Evolutionary conservation across 2,888 invertebrate genomes (phyloP), one percentile per base, ranked within the genome.

Genomic region (Cecidostiba fungosa): DNA sequence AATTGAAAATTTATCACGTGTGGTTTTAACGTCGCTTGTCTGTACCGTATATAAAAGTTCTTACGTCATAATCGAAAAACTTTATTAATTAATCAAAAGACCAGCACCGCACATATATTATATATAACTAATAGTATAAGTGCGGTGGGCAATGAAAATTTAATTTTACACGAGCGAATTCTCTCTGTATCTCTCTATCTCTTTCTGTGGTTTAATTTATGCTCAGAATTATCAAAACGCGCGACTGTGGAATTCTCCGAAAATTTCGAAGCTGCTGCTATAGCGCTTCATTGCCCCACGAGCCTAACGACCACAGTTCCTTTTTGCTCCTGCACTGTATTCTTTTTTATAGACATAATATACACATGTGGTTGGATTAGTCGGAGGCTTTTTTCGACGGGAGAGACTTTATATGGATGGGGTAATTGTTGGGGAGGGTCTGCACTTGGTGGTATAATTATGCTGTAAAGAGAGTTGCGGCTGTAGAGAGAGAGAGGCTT

Each of bases 131-230:
- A 72, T 12, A 12, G 66, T 32, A 16, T 69, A 69, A 69, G 8
- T 43, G 43, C 62, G 19, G 19, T 47, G n/a, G 66, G 82, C 77
- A 85, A 78, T 82, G 82, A 82, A 74, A 85, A 82, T 85, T 82
- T 72, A 85, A 85, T 82, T 85, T 77, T 73, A 73, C 59, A 81
- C 19, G 29, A 6, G 8, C 14, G 23, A 36, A 16, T 50, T 16
- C 14, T 16, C 19, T 59, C 54, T n/a, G n/a, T n/a, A n/a, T n/a
- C n/a, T n/a, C n/a, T n/a, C n/a, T n/a, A n/a, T n/a, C n/a, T n/a
- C n/a, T n/a, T n/a, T 70, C 19, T 12, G 66, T 26, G 47, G 66
- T 1, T 76, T 84, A 85, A 85, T 81, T 70, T 81, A 81, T 81
- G 76, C n/a, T 1, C n/a, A 29, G 62, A 50, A 50, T 74, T 84